Percentiles rank a stretch among this genome's conserved stretches.
Conservation (phyloP, 2,888 invertebrate genomes). For the Halictus ligatus region DNA sequence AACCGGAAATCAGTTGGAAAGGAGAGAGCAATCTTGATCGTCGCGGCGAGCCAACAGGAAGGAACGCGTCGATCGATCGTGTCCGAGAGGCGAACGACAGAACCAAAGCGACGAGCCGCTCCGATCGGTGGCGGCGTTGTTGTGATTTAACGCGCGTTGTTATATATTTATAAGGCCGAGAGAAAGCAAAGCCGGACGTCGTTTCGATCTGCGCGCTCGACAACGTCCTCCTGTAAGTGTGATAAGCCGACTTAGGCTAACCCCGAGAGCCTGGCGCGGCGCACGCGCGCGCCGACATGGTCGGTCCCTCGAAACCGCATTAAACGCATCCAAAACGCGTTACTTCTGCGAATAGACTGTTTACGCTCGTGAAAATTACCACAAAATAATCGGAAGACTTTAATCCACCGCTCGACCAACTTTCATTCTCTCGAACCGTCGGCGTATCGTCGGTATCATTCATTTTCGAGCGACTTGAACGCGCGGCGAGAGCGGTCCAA, state of each 20-base stretch:
- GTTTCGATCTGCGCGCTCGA: conserved; percentile 41
- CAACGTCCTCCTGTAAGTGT: conserved; percentile 29
- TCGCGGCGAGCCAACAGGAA: conserved; percentile 30
- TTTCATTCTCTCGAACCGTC: neutral
- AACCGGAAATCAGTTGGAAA: conserved; percentile 5
- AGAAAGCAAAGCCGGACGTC: conserved; percentile 16
- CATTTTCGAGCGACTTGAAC: neutral
- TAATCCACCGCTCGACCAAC: neutral
- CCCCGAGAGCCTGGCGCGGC: neutral
- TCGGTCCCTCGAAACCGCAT: neutral
- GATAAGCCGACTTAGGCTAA: conserved; percentile 49
- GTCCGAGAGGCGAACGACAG: neutral
- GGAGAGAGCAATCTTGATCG: conserved; percentile 18
- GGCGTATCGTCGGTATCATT: neutral
- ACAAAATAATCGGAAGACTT: neutral
- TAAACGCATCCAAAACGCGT: neutral
- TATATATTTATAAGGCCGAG: conserved; percentile 28
- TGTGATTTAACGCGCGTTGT: conserved; percentile 19
- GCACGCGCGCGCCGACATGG: neutral
- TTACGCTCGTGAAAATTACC: neutral
- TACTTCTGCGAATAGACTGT: neutral
- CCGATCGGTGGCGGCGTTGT: conserved; percentile 3
- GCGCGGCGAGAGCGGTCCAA: neutral
- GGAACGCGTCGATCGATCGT: conserved; percentile 27
- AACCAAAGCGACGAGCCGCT: conserved; percentile 38